Base-by-base conservation (phyloP, 2,797 vertebrate species). In the Enteromius unitaeniatus region DNA sequence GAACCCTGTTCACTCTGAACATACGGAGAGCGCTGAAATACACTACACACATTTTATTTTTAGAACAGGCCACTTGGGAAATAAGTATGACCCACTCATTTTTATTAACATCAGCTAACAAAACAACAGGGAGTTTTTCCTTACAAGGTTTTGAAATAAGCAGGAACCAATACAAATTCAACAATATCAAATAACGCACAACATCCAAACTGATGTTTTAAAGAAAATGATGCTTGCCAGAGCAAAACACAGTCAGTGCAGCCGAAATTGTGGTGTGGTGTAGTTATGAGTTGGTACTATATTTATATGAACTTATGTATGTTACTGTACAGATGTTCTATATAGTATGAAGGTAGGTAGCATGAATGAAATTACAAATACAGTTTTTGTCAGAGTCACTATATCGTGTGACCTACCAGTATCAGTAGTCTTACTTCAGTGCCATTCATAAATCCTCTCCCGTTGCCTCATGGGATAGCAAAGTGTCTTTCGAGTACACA, bases 41-140 rank as follows among this genome's bases (percentile, higher is more conserved):
- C 42, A 64, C 37, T 47, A 64, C 34, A 77, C 31, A 58, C 34
- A 34, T 40, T 62, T 28, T 21, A 49, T n/a, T 72, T 70, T 81
- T 31, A 62, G 42, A n/a, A 28, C 37, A n/a, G 58, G 21, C 53
- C 21, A 47, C 13, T 26, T 82, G 28, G 19, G 73, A 37, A 73
- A 80, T 51, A 51, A 69, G 49, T 23, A 19, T 31, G 37, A n/a
- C 64, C 45, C 13, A 51, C 11, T 15, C 17, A 19, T 21, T 62
- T 79, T 79, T 42, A 79, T 28, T 79, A 45, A 23, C 47, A 23
- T 47, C 42, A 45, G 21, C 21, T 47, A 21, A 53, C 51, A 11
- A 40, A 62, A 62, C 21, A 79, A 49, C 40, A 79, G 53, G 53
- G 40, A 49, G 19, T 31, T 53, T 74, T 11, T 53, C 8, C 15